These are phyloP conservation scores for Cercopithecus mona DNA, from an alignment of 2,113 vertebrate genomes.

Conservation along the genomic window DNA sequence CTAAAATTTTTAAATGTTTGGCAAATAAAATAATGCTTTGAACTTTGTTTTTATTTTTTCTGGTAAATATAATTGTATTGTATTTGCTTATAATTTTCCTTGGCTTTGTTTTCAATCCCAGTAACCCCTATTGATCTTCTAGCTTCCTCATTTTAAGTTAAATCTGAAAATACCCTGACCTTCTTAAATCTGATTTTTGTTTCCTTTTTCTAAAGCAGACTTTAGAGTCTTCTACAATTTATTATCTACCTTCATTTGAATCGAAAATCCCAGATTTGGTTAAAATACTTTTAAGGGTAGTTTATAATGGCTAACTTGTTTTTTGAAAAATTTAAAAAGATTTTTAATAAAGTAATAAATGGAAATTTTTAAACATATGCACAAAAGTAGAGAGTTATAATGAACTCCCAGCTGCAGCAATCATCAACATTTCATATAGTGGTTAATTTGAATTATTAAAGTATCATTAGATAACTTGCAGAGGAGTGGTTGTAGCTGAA, in stretches of 20 bases:
- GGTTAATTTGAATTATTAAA: conserved; percentile 25
- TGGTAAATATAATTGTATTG: neutral
- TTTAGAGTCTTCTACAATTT: conserved; percentile 36
- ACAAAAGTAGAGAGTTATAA: neutral
- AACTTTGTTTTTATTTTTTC: conserved; percentile 17
- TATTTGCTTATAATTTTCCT: neutral
- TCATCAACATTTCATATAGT: neutral
- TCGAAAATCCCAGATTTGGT: conserved; percentile 22
- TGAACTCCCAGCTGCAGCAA: neutral
- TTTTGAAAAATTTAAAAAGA: neutral
- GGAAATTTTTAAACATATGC: conserved; percentile 10
- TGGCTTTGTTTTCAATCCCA: conserved; percentile 25
- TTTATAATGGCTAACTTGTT: neutral
- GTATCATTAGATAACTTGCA: neutral
- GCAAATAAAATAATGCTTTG: conserved; percentile 28
- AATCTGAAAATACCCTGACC: neutral
- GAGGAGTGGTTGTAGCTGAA: neutral
- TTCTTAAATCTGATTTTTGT: conserved; percentile 32
- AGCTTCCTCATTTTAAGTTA: conserved; percentile 42
- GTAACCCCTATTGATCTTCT: neutral
- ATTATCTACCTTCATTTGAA: neutral
- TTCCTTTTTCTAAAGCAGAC: conserved; percentile 1
- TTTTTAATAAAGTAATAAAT: conserved; percentile 42
- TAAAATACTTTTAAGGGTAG: conserved; percentile 4
- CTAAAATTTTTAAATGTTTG: conserved; percentile 11